Conservation (phyloP, 1,140 invertebrate species). For the Brachionus paranguensis region DNA sequence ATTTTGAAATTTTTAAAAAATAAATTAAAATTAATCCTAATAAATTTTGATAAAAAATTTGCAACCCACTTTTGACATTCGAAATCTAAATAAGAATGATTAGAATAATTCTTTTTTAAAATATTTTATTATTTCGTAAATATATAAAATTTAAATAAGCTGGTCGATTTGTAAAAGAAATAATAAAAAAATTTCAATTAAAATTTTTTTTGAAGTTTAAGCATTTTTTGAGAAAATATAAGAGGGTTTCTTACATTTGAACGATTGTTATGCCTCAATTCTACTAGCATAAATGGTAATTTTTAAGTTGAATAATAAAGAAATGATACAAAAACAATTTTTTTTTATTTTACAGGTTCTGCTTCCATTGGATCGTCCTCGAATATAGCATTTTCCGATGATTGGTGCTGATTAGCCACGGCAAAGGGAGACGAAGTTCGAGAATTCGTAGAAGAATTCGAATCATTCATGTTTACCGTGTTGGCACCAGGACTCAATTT, state of each 20-base stretch:
- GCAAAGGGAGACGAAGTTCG: background rate
- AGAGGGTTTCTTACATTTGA: background rate
- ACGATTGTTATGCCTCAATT: background rate
- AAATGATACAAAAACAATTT: background rate
- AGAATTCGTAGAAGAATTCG: slow-evolving; percentile 16
- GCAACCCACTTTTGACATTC: too few relatives aligned
- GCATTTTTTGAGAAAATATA: background rate
- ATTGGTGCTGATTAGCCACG: background rate
- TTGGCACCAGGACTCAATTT: slow-evolving; percentile 6
- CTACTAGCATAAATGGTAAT: background rate
- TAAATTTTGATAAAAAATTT: too few relatives aligned
- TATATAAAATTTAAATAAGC: background rate
- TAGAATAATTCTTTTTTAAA: background rate
- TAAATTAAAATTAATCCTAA: too few relatives aligned
- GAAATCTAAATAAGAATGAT: too few relatives aligned
- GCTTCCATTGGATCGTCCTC: slow-evolving; percentile 26
- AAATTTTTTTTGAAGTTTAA: background rate
- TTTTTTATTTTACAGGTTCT: slow-evolving; percentile 24
- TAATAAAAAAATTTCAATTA: background rate
- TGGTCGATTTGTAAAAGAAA: background rate
- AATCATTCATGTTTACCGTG: slow-evolving; percentile 11
- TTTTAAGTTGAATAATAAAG: background rate
- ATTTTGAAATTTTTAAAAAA: too few relatives aligned
- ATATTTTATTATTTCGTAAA: background rate
- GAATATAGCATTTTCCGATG: background rate